Percentiles rank a stretch among this genome's conserved stretches.
Conservation (phyloP, 2,113 vertebrate genomes). For the Ailurus styani region DNA sequence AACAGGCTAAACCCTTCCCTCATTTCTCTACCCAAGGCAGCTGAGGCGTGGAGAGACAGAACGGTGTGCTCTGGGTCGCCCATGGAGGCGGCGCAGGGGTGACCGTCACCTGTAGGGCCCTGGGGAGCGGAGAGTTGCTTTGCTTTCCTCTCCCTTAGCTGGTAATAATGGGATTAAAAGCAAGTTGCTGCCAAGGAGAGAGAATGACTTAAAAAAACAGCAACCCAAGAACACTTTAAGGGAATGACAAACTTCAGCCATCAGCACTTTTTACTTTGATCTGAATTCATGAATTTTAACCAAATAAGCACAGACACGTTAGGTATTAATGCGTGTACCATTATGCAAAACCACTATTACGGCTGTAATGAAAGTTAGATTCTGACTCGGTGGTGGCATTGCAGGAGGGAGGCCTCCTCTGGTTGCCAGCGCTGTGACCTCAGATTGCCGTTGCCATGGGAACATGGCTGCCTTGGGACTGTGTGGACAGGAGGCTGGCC, state of each 20-base stretch:
- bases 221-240: constrained; percentile 16
- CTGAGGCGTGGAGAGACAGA: background rate
- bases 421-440: constrained; percentile 68
- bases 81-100: background rate
- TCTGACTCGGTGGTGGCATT: constrained; percentile 58
- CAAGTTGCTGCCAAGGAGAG: constrained; percentile 45
- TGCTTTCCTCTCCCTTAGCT: background rate
- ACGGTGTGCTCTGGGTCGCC: background rate
- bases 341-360: constrained; percentile 78
- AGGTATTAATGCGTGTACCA: constrained; percentile 74
- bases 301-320: constrained; percentile 69
- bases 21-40: background rate
- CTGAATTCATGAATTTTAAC: constrained; percentile 79
- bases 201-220: background rate
- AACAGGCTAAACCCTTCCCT: background rate
- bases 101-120: fast-evolving
- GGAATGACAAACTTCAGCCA: constrained; percentile 46
- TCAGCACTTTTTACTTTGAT: constrained; percentile 76
- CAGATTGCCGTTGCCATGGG: constrained; percentile 77
- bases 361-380: constrained; percentile 78
- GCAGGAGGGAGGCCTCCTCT: constrained; percentile 61
- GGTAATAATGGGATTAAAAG: constrained; percentile 70
- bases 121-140: background rate
- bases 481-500: background rate
- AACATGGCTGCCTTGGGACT: constrained; percentile 65